Evolutionary conservation across 1,140 invertebrate species (phyloP).

Genomic region (Drosophila ficusphila): DNA sequence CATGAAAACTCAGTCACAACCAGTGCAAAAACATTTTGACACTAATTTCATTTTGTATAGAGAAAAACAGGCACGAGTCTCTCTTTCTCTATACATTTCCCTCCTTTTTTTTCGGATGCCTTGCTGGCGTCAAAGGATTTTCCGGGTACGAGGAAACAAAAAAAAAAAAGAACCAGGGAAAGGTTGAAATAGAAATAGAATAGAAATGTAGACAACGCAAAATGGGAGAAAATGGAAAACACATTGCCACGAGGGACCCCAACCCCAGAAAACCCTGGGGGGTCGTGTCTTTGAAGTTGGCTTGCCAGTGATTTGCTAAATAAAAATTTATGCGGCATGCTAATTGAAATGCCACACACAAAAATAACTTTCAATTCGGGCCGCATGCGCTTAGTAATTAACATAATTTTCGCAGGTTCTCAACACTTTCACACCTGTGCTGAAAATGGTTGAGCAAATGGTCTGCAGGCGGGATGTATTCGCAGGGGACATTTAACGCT

Average conservation of each 20-base stretch:
- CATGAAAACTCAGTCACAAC: slow-evolving; percentile 79
- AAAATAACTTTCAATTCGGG: slow-evolving; percentile 69
- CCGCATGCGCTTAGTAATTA: slow-evolving; percentile 70
- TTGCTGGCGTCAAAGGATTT: slow-evolving; percentile 76
- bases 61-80: slow-evolving; percentile 68
- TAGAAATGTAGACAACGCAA: slow-evolving; percentile 73
- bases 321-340: slow-evolving; percentile 65
- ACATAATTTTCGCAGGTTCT: slow-evolving; percentile 69
- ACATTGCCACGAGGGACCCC: slow-evolving; percentile 57
- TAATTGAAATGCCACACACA: slow-evolving; percentile 78
- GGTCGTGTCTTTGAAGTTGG: slow-evolving; percentile 67
- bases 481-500: slow-evolving; percentile 68
- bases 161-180: no score
- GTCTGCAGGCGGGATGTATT: slow-evolving; percentile 16
- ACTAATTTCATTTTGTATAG: slow-evolving; percentile 82
- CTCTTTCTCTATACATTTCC: slow-evolving; percentile 21
- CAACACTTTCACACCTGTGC: slow-evolving; percentile 75
- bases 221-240: slow-evolving; percentile 67
- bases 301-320: slow-evolving; percentile 60
- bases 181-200: slow-evolving; percentile 77
- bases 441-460: slow-evolving; percentile 29
- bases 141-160: slow-evolving; percentile 25
- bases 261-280: slow-evolving; percentile 11
- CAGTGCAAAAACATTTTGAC: slow-evolving; percentile 81
- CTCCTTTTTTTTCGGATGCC: slow-evolving; percentile 38